Percentiles rank a stretch among this genome's conserved stretches.
phyloP scores from a whole-genome alignment of 2,797 vertebrate species.

The Typhlichthys eigenmanni region DNA sequence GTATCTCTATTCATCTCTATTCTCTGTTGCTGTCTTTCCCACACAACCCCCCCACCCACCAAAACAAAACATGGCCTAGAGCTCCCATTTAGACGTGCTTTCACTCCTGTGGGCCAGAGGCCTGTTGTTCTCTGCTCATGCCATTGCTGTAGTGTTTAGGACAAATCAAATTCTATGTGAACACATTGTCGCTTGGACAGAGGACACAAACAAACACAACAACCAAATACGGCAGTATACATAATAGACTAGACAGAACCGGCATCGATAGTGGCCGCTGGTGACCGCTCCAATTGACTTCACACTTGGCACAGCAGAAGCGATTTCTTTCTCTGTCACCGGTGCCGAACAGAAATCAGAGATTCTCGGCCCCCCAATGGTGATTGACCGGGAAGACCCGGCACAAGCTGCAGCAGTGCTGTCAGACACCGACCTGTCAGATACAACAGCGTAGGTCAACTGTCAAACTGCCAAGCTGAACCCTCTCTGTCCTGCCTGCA shows the following conservation, averaged over 20 bases:
- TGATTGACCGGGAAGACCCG: slow-evolving; percentile 27
- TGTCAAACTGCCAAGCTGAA: slow-evolving; percentile 53
- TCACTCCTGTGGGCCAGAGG: slow-evolving; percentile 15
- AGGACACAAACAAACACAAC: slow-evolving; percentile 1
- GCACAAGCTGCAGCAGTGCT: slow-evolving; percentile 26
- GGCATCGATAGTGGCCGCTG: slow-evolving; percentile 4
- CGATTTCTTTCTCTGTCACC: background rate
- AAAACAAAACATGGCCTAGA: slow-evolving; percentile 38
- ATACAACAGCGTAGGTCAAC: slow-evolving; percentile 44
- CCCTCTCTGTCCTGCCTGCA: slow-evolving; percentile 20
- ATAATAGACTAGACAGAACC: slow-evolving; percentile 5
- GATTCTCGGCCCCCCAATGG: slow-evolving; percentile 16
- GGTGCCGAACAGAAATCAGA: slow-evolving; percentile 11
- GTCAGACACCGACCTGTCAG: slow-evolving; percentile 40
- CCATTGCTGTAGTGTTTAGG: slow-evolving; percentile 36
- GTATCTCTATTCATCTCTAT: slow-evolving; percentile 12
- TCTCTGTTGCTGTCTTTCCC: slow-evolving; percentile 3
- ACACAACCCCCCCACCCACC: slow-evolving; percentile 6
- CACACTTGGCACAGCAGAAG: slow-evolving; percentile 16
- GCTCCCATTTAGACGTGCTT: slow-evolving; percentile 37
- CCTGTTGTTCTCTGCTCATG: slow-evolving; percentile 12
- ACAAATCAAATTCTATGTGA: slow-evolving; percentile 33
- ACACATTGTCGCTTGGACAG: slow-evolving; percentile 12
- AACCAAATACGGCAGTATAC: background rate
- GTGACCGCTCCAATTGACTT: background rate